phyloP scores from a whole-genome alignment of 2,888 invertebrate genomes.

The Epirrita christyi region DNA sequence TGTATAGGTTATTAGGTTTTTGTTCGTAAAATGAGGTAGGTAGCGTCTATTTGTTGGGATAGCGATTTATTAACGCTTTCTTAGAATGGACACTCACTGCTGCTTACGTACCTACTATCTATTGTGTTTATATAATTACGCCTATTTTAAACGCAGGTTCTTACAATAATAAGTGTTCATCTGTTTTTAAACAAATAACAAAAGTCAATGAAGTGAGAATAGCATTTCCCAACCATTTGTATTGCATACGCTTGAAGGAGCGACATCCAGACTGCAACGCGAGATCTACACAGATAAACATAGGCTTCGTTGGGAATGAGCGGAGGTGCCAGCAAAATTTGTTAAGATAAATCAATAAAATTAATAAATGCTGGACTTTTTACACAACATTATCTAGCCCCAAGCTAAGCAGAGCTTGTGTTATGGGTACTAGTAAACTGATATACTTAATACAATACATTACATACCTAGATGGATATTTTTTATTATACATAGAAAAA shows the following conservation, averaged over 20 bases:
- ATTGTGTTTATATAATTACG: too few relatives aligned
- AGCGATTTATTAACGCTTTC: constrained; percentile 17
- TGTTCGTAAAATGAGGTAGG: constrained; percentile 30
- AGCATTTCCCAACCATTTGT: background rate
- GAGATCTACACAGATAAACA: constrained; percentile 15
- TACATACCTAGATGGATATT: too few relatives aligned
- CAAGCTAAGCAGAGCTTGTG: too few relatives aligned
- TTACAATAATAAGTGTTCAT: too few relatives aligned
- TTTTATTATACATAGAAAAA: too few relatives aligned
- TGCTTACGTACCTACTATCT: too few relatives aligned
- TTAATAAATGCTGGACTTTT: too few relatives aligned
- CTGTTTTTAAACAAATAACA: background rate
- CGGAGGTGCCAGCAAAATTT: background rate
- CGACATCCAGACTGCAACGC: constrained; percentile 12
- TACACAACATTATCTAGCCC: too few relatives aligned
- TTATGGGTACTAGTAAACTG: too few relatives aligned
- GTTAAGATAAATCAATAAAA: too few relatives aligned
- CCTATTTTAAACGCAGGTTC: too few relatives aligned
- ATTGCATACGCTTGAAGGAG: constrained; percentile 5
- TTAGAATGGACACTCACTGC: background rate
- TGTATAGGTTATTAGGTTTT: constrained; percentile 42
- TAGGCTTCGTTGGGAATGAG: background rate
- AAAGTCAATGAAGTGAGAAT: background rate
- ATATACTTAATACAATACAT: too few relatives aligned
- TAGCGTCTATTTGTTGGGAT: constrained; percentile 15